Evolutionary conservation across 2,888 invertebrate species (phyloP), one percentile per base, ranked within the genome.

Genomic region (Pardosa pseudoannulata): DNA sequence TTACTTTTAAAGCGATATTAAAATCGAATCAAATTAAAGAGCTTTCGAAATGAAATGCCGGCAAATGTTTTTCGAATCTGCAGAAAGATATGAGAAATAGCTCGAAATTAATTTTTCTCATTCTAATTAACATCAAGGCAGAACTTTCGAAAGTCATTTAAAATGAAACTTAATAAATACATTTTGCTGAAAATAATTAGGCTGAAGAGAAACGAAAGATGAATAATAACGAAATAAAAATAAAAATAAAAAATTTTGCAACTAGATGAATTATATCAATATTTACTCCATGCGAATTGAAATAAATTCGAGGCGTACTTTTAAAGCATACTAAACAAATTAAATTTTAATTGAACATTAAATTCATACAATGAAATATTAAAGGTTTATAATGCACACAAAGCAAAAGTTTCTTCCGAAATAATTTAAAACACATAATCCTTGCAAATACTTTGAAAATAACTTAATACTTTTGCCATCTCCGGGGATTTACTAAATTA

Each of bases 21-120:
- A 56, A 56, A 56, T 56, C 56, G 56, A 56, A 56, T 56, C 56
- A 56, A 56, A 56, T 56, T 56, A 56, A 56, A 56, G 56, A 56
- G 56, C 56, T 56, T 16, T 56, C 5, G 56, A 23, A 56, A 56
- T 56, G 56, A 56, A 56, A 23, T 56, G 23, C 23, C 3, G n/a
- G 23, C 23, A 23, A 23, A 23, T 56, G 23, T 23, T 56, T 23
- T 23, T 23, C 5, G 23, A 56, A 6, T 36, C 6, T 1, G 56
- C 19, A 23, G 36, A 36, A 36, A 36, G 36, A 36, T 36, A 36
- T 9, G 23, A 56, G 23, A 23, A 56, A 56, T 56, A 56, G n/a
- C 23, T 56, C 56, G 56, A 56, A 56, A 56, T 56, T 56, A 56
- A 56, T 56, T 56, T 56, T 56, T 56, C 56, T 56, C 56, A 56